A percentile compares a stretch with the other conserved stretches of the same genome.
Evolutionary conservation across 2,888 invertebrate genomes (phyloP).

Genomic region (Macrosoma leucophasiata): DNA sequence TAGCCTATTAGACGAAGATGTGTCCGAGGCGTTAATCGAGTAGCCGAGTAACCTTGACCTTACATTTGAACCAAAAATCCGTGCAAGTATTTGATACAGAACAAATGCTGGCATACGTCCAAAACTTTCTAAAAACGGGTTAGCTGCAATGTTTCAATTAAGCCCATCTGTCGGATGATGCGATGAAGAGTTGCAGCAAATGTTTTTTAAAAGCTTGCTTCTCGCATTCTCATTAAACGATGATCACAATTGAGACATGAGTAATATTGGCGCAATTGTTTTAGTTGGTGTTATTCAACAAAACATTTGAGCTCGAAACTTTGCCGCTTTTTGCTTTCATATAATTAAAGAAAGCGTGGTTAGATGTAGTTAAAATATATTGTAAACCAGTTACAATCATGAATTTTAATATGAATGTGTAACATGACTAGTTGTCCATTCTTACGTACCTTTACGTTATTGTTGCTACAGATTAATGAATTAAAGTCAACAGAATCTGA

Average conservation of each 20-base stretch:
- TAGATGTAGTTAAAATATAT: too few relatives aligned
- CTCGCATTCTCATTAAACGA: slow-evolving; percentile 25
- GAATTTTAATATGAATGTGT: too few relatives aligned
- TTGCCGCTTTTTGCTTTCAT: too few relatives aligned
- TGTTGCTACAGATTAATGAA: too few relatives aligned
- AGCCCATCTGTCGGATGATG: slow-evolving; percentile 30
- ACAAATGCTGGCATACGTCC: slow-evolving; percentile 54
- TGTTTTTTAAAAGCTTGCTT: slow-evolving; percentile 31
- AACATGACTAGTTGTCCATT: too few relatives aligned
- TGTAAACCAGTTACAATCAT: too few relatives aligned
- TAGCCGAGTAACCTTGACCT: slow-evolving; percentile 51
- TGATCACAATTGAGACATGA: slow-evolving; percentile 24
- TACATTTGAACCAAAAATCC: slow-evolving; percentile 46
- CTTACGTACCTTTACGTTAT: too few relatives aligned
- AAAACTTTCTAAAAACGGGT: slow-evolving; percentile 61
- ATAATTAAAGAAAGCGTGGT: too few relatives aligned
- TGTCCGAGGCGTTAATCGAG: slow-evolving; percentile 23
- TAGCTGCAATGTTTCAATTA: slow-evolving; percentile 58
- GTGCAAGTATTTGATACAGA: slow-evolving; percentile 41
- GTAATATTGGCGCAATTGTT: slow-evolving; percentile 22
- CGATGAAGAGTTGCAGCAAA: slow-evolving; percentile 31
- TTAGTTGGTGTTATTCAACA: too few relatives aligned
- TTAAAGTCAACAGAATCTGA: too few relatives aligned
- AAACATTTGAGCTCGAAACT: too few relatives aligned
- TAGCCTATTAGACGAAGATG: too few relatives aligned